phyloP scores from a whole-genome alignment of 2,888 invertebrate genomes.

The Leucophenga maculata region DNA sequence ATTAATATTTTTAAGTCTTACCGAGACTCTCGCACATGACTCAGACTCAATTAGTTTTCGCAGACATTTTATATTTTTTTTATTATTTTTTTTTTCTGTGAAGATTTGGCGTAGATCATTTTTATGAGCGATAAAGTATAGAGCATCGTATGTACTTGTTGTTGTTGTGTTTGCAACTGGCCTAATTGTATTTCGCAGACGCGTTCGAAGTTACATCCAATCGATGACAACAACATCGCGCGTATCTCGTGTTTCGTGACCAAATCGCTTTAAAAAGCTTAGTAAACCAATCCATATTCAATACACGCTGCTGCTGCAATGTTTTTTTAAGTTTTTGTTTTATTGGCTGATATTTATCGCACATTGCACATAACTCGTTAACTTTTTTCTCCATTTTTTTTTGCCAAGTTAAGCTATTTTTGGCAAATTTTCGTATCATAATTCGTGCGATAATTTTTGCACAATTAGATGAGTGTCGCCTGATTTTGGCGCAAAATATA shows the following conservation, averaged over 20 bases:
- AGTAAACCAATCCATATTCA: slow-evolving; percentile 21
- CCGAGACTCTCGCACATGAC: slow-evolving; percentile 40
- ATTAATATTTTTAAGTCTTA: slow-evolving; percentile 59
- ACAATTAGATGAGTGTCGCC: slow-evolving; percentile 65
- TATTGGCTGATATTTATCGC: slow-evolving; percentile 18
- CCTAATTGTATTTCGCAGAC: slow-evolving; percentile 54
- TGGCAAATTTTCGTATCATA: slow-evolving; percentile 58
- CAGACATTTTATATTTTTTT: slow-evolving; percentile 50
- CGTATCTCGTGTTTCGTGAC: slow-evolving; percentile 1
- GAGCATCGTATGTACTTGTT: not conserved
- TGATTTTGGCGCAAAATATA: slow-evolving; percentile 30
- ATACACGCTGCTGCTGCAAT: slow-evolving; percentile 30
- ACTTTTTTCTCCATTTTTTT: not conserved
- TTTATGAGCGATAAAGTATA: slow-evolving; percentile 47
- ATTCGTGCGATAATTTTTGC: slow-evolving; percentile 67
- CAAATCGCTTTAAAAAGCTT: not conserved
- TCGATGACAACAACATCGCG: not conserved
- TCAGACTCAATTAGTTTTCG: slow-evolving; percentile 63
- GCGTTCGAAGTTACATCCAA: slow-evolving; percentile 15
- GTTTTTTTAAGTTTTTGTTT: slow-evolving; percentile 4
- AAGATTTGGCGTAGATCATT: slow-evolving; percentile 55
- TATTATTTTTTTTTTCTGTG: slow-evolving; percentile 21
- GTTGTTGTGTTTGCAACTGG: slow-evolving; percentile 46
- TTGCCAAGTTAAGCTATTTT: not conserved
- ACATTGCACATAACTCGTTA: not conserved